phyloP scores from a whole-genome alignment of 1,140 invertebrate species.

The Brevipalpus yothersi region DNA sequence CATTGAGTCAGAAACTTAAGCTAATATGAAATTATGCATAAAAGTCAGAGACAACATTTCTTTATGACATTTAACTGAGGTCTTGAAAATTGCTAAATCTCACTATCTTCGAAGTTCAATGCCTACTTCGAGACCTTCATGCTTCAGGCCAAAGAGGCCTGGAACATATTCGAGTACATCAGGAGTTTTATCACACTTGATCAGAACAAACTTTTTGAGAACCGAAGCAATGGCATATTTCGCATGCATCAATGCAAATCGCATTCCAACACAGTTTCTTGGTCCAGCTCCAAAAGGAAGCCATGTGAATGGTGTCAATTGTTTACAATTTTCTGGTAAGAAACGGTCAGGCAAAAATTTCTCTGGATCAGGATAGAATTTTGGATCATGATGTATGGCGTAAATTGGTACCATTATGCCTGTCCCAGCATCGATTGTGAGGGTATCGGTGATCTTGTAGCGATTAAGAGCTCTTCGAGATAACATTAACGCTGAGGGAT shows the following conservation, averaged over 20 bases:
- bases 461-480: no score
- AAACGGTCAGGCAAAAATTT: slow-evolving; percentile 11
- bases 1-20: no score
- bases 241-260: slow-evolving; percentile 36
- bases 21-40: no score
- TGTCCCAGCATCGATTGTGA: no score
- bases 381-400: slow-evolving; percentile 12
- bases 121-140: neutral
- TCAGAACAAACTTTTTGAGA: neutral
- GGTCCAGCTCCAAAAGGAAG: slow-evolving; percentile 46
- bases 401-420: slow-evolving; percentile 6
- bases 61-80: no score
- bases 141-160: neutral
- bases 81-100: no score
- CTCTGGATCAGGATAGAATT: slow-evolving; percentile 13
- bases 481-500: neutral
- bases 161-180: neutral
- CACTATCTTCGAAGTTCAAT: neutral
- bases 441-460: no score
- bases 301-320: slow-evolving; percentile 32
- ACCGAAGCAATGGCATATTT: slow-evolving; percentile 1
- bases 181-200: neutral
- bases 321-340: neutral
- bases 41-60: no score
- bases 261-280: slow-evolving; percentile 37